Evolutionary conservation across 1,140 invertebrate genomes (phyloP), one percentile per base, ranked within the genome.

Genomic region (Pachypeltis micranthus): DNA sequence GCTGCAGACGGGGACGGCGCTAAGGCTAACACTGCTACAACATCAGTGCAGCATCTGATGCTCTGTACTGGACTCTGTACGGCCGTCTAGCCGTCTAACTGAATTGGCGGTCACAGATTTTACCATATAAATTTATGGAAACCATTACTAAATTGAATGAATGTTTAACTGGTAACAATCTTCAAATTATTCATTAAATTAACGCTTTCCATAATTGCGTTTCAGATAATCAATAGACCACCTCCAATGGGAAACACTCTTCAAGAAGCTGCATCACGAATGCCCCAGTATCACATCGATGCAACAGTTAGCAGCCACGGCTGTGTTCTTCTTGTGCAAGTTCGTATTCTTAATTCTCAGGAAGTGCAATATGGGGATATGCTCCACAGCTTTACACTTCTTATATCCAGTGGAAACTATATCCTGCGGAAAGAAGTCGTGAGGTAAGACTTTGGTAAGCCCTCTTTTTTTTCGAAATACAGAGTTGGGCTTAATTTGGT

Each of bases 221-320:
- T 59, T 58, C 58, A 72, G 70, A 72, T 73, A 60, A 27, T 72
- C 2, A 70, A 72, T 26, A 58, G 69, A 63, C 55, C 68, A 16
- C 70, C 71, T 21, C 73, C 73, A 21, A 67, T 73, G 39, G 73
- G 73, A 24, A 69, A 73, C 61, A 58, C 67, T 54, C 54, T 74
- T 21, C 66, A 70, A 55, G 66, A 71, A 56, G 64, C 65, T 23
- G 67, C 67, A 56, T 29, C 24, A 21, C 62, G 67, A 7, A 67
- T 73, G 39, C 73, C 73, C 44, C 55, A 64, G 27, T 73, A 69
- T 66, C 23, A 62, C 25, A 54, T 74, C 10, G 14, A 62, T 19
- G 14, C 70, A 10, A 28, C 19, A 1, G 25, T 31, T 16, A 29
- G 31, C n/a, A 25, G 31, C 57, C 12, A n/a, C 63, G 4, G 10